These are phyloP conservation scores for Drosophila tanythrix DNA, from an alignment of 2,888 invertebrate genomes.

Conservation along the genomic window DNA sequence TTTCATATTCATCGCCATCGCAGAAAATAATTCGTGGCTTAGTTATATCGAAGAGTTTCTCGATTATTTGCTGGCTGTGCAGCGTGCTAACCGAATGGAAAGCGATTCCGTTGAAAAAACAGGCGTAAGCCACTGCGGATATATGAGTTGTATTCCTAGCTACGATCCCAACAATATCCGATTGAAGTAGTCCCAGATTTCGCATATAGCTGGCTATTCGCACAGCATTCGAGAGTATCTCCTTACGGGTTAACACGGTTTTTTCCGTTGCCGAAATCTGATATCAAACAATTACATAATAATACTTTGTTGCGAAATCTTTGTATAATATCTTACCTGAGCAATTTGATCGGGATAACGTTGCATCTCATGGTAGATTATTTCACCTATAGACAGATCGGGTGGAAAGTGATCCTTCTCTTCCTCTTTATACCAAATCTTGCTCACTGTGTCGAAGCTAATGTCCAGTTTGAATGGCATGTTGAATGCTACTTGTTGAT, in stretches of 20 bases:
- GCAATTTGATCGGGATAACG: conserved; percentile 37
- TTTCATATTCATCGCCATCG: conserved; percentile 40
- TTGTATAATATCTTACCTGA: conserved; percentile 21
- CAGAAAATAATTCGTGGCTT: conserved; percentile 41
- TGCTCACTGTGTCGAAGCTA: conserved; percentile 21
- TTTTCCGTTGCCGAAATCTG: conserved; percentile 39
- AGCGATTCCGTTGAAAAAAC: conserved; percentile 53
- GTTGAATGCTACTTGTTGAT: conserved; percentile 1
- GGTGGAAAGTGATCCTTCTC: conserved; percentile 21
- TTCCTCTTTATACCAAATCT: conserved; percentile 23
- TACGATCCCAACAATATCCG: conserved; percentile 64
- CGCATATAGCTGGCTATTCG: conserved; percentile 45
- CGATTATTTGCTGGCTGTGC: conserved; percentile 16
- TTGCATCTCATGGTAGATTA: conserved; percentile 36
- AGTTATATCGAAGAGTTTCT: conserved; percentile 27
- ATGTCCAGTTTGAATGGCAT: conserved; percentile 23
- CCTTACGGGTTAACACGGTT: conserved; percentile 17
- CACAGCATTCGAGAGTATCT: conserved; percentile 32
- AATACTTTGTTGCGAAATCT: background rate
- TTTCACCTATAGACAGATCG: conserved; percentile 34
- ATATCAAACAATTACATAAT: background rate
- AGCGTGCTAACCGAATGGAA: conserved; percentile 56
- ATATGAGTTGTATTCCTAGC: conserved; percentile 59
- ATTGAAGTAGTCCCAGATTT: conserved; percentile 40
- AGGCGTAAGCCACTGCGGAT: conserved; percentile 56